These are phyloP conservation scores for Zootermopsis nevadensis DNA, from an alignment of 2,888 invertebrate genomes.

Conservation along the genomic window DNA sequence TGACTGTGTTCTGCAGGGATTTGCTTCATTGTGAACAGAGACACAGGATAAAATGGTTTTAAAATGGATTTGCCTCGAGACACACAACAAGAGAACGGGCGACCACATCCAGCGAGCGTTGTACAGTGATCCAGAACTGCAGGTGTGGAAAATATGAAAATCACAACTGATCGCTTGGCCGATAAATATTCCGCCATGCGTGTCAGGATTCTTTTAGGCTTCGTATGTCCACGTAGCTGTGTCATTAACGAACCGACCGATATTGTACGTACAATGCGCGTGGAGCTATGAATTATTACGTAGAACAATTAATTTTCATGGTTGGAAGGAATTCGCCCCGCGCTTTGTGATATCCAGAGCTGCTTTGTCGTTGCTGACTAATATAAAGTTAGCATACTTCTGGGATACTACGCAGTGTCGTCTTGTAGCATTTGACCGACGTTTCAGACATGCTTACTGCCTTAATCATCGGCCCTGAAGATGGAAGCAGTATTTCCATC, in stretches of 20 bases:
- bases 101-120: not conserved
- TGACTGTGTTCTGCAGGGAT: not conserved
- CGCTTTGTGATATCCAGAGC: too few relatives aligned
- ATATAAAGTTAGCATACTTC: too few relatives aligned
- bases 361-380: too few relatives aligned
- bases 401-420: too few relatives aligned
- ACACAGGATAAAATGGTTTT: not conserved
- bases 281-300: not conserved
- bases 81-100: not conserved
- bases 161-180: not conserved
- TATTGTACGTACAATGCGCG: not conserved
- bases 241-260: not conserved
- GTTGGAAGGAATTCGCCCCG: too few relatives aligned
- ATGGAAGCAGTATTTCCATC: too few relatives aligned
- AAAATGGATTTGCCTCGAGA: not conserved
- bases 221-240: not conserved
- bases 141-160: not conserved
- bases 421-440: too few relatives aligned
- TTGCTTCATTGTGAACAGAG: not conserved
- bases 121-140: not conserved
- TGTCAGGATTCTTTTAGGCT: not conserved
- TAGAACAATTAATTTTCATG: slow-evolving; percentile 6
- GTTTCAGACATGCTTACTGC: too few relatives aligned
- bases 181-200: not conserved
- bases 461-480: too few relatives aligned